Evolutionary conservation across 2,888 invertebrate genomes (phyloP).

Genomic region (Patella depressa): DNA sequence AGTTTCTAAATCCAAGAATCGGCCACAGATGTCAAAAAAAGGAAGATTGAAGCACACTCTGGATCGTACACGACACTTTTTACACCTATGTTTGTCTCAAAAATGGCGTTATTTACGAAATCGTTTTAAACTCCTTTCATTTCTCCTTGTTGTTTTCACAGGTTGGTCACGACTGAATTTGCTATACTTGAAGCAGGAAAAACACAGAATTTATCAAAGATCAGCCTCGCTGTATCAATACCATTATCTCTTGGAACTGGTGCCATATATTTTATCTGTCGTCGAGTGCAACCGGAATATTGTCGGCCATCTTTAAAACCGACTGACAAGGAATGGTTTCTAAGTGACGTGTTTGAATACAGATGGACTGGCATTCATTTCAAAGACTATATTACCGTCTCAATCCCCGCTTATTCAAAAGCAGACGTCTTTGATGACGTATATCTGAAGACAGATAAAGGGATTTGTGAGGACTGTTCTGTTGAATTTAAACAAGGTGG

Average conservation of each 20-base stretch:
- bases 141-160: constrained; percentile 4
- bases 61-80: no score
- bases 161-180: constrained; percentile 31
- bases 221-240: constrained; percentile 35
- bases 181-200: constrained; percentile 33
- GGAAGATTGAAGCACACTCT: no score
- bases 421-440: constrained; percentile 41
- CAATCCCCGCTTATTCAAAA: constrained; percentile 39
- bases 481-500: neutral
- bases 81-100: no score
- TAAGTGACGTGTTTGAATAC: constrained; percentile 45
- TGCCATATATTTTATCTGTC: constrained; percentile 37
- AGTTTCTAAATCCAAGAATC: no score
- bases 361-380: constrained; percentile 35
- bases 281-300: constrained; percentile 43
- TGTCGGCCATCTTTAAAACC: constrained; percentile 27
- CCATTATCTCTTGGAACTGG: constrained; percentile 31
- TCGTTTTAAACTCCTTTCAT: no score
- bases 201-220: constrained; percentile 24
- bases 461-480: constrained; percentile 21
- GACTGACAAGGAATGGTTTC: constrained; percentile 31
- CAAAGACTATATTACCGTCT: constrained; percentile 32
- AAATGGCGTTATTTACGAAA: no score
- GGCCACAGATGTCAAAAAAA: no score
- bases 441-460: constrained; percentile 38